Evolutionary conservation across 2,113 vertebrate species (phyloP), one percentile per base, ranked within the genome.

Genomic region (Acrocephalus arundinaceus): DNA sequence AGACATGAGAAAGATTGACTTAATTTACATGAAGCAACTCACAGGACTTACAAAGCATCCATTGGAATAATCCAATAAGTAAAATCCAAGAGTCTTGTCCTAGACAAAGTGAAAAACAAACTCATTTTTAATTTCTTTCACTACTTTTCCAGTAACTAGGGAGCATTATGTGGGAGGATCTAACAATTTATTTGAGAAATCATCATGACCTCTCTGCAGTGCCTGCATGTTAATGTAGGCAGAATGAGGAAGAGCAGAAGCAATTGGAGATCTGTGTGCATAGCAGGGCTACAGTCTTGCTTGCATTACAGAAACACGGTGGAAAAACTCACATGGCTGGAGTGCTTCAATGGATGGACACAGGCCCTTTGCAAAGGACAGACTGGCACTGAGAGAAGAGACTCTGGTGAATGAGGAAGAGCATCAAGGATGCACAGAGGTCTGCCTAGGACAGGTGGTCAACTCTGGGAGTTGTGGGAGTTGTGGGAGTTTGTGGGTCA

Each of bases 371-470:
- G 27, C 39, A 68, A 54, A 54, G 27, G 45, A n/a, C 7, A 35
- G 12, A 6, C 15, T 55, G 18, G 46, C 39, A 24, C 15, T 25
- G 10, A 2, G 5, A 28, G n/a, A 13, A 9, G 15, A 5, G 7
- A 24, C 16, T 57, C 24, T 28, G 0, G 0, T 54, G 13, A 13
- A 35, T 4, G 7, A 12, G n/a, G 24, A 45, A 61, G 18, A 61
- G 41, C 35, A 62, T 25, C 33, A 72, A 35, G 54, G 70, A 7
- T 10, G 49, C 33, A 19, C 4, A 7, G 33, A 73, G 30, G 23
- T 82, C 48, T 58, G 27, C 15, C 43, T 30, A 6, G 11, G 33
- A 41, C 2, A 13, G 6, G 13, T 9, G 11, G 5, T 15, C 48
- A 48, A 4, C 27, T 48, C 23, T 3, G n/a, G n/a, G n/a, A n/a